Percentiles rank a stretch among this genome's conserved stretches.
Conservation (phyloP, 2,113 vertebrate genomes). For the Tychaedon coryphoeus region DNA sequence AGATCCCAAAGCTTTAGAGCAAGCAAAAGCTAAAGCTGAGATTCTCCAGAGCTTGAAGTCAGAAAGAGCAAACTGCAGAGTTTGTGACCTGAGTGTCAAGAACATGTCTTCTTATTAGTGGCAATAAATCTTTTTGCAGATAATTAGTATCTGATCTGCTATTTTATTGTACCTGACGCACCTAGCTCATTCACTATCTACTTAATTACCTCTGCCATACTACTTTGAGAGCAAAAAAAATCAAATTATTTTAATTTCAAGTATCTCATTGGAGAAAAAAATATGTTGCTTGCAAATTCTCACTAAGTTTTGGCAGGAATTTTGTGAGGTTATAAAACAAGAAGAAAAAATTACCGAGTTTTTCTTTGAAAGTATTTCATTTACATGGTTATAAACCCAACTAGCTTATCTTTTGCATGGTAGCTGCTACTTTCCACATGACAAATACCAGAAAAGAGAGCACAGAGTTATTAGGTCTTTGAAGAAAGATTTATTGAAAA, state of each 20-base stretch:
- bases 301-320: not conserved
- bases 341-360: not conserved
- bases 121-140: not conserved
- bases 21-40: not conserved
- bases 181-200: not conserved
- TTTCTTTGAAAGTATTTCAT: not conserved
- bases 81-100: not conserved
- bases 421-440: not conserved
- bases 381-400: not conserved
- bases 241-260: not conserved
- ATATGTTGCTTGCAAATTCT: not conserved
- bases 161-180: not conserved
- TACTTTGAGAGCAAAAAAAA: not conserved
- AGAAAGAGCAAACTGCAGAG: not conserved
- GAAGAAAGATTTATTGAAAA: not conserved
- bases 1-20: not conserved
- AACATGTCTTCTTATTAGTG: not conserved
- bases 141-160: not conserved
- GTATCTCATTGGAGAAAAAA: not conserved
- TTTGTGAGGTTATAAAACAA: not conserved
- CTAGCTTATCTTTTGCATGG: not conserved
- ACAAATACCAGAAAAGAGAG: not conserved
- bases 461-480: not conserved
- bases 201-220: not conserved
- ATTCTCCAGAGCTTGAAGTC: not conserved